Conservation (phyloP, 2,888 invertebrate genomes). For the Lithophane leautieri region DNA sequence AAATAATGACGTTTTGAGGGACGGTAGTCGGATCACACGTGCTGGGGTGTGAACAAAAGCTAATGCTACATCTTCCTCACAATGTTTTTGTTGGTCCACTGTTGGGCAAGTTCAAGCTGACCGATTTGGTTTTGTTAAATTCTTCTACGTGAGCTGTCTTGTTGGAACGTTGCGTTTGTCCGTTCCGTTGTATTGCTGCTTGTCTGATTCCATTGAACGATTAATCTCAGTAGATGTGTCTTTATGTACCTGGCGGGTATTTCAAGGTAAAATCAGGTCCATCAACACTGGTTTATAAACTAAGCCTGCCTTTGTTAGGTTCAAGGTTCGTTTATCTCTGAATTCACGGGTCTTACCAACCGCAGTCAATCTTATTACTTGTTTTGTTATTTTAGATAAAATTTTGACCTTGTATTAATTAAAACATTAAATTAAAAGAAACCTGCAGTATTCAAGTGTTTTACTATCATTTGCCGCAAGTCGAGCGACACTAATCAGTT, state of each 20-base stretch:
- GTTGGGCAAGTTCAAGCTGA: slow-evolving; percentile 67
- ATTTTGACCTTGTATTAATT: neutral
- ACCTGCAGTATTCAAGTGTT: neutral
- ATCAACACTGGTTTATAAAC: slow-evolving; percentile 21
- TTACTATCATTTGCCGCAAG: slow-evolving; percentile 4
- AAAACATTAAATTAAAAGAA: neutral
- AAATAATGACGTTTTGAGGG: slow-evolving; percentile 86
- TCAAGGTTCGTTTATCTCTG: slow-evolving; percentile 38
- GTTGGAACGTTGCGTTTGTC: slow-evolving; percentile 44
- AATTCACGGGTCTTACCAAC: slow-evolving; percentile 19
- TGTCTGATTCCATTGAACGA: slow-evolving; percentile 46
- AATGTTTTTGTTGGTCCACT: slow-evolving; percentile 80
- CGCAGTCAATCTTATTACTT: neutral
- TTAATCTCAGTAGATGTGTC: slow-evolving; percentile 42
- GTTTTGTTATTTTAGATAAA: neutral
- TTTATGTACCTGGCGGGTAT: slow-evolving; percentile 35
- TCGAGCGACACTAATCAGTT: slow-evolving; percentile 35
- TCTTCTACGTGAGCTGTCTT: slow-evolving; percentile 49
- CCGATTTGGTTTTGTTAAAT: slow-evolving; percentile 69
- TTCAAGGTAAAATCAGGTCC: slow-evolving; percentile 15
- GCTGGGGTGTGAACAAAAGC: slow-evolving; percentile 83
- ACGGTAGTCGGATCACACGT: slow-evolving; percentile 88
- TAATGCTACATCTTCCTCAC: slow-evolving; percentile 87
- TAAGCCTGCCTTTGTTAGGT: slow-evolving; percentile 20
- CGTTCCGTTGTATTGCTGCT: slow-evolving; percentile 29